Percentiles rank a stretch among this genome's conserved stretches.
These are phyloP conservation scores for Bucco capensis DNA, from an alignment of 2,113 vertebrate genomes.

Conservation along the genomic window DNA sequence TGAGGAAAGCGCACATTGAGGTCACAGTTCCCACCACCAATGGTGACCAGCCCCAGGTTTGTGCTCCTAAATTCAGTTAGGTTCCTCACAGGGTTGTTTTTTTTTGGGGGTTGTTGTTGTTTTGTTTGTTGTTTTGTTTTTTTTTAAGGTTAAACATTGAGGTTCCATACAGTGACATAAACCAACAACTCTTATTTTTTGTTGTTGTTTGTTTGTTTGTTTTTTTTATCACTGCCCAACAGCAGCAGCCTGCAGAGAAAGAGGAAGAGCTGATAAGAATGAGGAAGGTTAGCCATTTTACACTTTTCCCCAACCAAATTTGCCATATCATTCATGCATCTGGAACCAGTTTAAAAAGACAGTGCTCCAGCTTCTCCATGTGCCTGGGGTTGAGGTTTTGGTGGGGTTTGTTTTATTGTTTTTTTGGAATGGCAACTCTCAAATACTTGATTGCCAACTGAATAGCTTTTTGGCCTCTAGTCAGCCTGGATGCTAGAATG, in stretches of 20 bases:
- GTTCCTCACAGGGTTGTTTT: neutral
- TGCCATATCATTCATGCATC: constrained; percentile 56
- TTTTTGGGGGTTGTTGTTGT: no score
- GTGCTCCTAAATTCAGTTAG: constrained; percentile 72
- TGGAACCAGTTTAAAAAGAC: constrained; percentile 72
- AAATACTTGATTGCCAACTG: neutral
- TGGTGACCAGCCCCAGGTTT: constrained; percentile 88
- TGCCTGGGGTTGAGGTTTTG: constrained; percentile 26
- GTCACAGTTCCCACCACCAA: constrained; percentile 77
- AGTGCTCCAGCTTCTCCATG: constrained; percentile 56
- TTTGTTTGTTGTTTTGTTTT: no score
- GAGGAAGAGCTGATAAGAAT: constrained; percentile 88
- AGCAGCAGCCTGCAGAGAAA: constrained; percentile 87
- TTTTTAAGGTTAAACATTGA: neutral
- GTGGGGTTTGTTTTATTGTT: neutral
- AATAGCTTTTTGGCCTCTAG: neutral
- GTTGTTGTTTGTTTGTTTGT: constrained; percentile 36
- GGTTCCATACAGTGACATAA: constrained; percentile 49
- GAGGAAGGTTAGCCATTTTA: constrained; percentile 91
- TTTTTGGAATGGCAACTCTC: neutral
- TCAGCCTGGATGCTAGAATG: neutral
- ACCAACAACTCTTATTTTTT: constrained; percentile 65
- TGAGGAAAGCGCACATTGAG: constrained; percentile 82
- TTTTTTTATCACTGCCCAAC: constrained; percentile 69
- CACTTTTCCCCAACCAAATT: constrained; percentile 43